Conservation (phyloP, 2,113 vertebrate genomes). For the Bubo blakistoni region DNA sequence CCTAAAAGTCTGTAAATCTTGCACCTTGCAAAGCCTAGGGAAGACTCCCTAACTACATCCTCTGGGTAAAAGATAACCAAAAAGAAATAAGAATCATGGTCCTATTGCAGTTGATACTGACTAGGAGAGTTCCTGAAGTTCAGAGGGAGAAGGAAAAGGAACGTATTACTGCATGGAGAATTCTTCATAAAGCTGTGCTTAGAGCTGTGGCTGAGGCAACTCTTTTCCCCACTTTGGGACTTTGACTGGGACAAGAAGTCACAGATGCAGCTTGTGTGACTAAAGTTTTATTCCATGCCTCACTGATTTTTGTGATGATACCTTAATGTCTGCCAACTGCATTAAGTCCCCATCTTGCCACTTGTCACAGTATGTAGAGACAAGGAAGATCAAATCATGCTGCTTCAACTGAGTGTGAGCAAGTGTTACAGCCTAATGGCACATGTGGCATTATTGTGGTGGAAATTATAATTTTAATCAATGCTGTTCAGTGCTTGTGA, state of each 20-base stretch:
- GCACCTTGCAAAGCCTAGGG: neutral
- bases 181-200: fast-evolving
- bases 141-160: neutral
- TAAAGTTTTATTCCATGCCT: neutral
- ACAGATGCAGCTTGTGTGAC: neutral
- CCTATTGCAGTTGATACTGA: neutral
- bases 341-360: neutral
- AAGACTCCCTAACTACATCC: neutral
- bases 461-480: neutral
- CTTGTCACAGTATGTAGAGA: neutral
- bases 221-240: neutral
- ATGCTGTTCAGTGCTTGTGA: neutral
- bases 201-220: neutral
- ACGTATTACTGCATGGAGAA: neutral
- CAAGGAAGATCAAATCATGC: neutral
- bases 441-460: neutral
- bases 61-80: neutral
- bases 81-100: neutral
- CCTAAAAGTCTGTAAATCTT: neutral
- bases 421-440: neutral
- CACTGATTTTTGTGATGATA: neutral
- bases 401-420: neutral
- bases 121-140: neutral
- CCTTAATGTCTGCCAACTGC: neutral
- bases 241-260: neutral